A percentile compares a stretch with the other conserved stretches of the same genome.
phyloP scores from a whole-genome alignment of 37 sponge, comb jelly and placozoan species.

The Cladorhizidae sp. region DNA sequence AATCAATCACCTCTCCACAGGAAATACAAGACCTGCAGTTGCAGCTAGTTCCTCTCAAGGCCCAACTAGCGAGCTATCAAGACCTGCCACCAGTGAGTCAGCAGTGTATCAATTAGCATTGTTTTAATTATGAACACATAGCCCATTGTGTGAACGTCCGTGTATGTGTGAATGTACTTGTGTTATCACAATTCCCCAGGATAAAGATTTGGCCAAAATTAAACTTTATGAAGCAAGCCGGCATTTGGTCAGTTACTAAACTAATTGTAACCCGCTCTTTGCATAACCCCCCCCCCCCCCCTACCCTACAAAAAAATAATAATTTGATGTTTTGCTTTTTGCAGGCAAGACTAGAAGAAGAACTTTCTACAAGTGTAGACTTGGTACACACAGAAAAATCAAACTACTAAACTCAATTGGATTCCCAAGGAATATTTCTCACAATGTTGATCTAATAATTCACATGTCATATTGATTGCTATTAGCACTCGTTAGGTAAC shows the following conservation, averaged over 20 bases:
- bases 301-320: too few species aligned
- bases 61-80: constrained; percentile 56
- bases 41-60: constrained; percentile 60
- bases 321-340: neutral
- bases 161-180: neutral
- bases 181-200: constrained; percentile 23
- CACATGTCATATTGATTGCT: too few species aligned
- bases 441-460: too few species aligned
- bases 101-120: neutral
- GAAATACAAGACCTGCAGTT: constrained; percentile 52
- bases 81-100: constrained; percentile 76
- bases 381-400: constrained; percentile 53
- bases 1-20: too few species aligned
- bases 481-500: too few species aligned
- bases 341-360: constrained; percentile 57
- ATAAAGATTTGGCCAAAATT: constrained; percentile 59
- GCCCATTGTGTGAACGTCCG: neutral
- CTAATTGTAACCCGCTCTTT: too few species aligned
- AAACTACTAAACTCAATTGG: neutral
- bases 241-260: constrained; percentile 60
- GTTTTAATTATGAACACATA: neutral
- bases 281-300: too few species aligned
- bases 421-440: neutral
- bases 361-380: constrained; percentile 56
- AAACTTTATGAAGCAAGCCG: constrained; percentile 61